phyloP scores from a whole-genome alignment of 2,113 vertebrate species.

The Oreotrochilus melanogaster region DNA sequence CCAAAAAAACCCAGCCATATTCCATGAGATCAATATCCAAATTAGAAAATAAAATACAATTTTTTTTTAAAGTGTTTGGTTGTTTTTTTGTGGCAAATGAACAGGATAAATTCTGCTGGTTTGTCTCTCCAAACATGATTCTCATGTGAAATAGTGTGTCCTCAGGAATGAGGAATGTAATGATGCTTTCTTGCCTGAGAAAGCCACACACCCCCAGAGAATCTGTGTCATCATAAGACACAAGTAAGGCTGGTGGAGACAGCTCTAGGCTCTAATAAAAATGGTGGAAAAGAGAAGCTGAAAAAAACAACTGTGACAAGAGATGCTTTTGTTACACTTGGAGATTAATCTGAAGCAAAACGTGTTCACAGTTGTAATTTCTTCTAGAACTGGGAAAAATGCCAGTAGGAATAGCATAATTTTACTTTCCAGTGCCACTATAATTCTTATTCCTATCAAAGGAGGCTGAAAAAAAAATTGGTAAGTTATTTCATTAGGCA shows the following conservation, averaged over 20 bases:
- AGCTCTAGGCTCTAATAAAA: conserved; percentile 8
- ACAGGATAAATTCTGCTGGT: not conserved
- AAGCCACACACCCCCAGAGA: conserved; percentile 39
- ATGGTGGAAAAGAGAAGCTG: not conserved
- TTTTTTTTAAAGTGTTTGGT: too few relatives aligned
- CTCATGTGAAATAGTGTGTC: not conserved
- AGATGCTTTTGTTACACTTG: conserved; percentile 22
- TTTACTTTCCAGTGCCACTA: not conserved
- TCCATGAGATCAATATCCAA: not conserved
- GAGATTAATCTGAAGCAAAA: conserved; percentile 42
- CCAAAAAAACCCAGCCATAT: not conserved
- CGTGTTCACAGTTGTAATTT: conserved; percentile 16
- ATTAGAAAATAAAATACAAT: not conserved
- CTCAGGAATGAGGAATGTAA: not conserved
- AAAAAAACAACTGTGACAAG: not conserved
- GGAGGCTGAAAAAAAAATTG: conserved; percentile 34
- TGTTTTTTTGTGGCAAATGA: not conserved
- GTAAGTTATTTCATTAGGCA: conserved; percentile 65
- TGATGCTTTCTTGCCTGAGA: conserved; percentile 49
- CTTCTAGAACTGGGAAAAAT: conserved; percentile 20
- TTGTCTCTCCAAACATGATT: not conserved
- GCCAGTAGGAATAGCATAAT: conserved; percentile 7
- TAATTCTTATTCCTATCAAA: conserved; percentile 32
- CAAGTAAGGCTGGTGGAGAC: not conserved
- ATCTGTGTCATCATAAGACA: not conserved